Conservation (phyloP, 2,797 vertebrate species). For the Scleropages formosus region DNA sequence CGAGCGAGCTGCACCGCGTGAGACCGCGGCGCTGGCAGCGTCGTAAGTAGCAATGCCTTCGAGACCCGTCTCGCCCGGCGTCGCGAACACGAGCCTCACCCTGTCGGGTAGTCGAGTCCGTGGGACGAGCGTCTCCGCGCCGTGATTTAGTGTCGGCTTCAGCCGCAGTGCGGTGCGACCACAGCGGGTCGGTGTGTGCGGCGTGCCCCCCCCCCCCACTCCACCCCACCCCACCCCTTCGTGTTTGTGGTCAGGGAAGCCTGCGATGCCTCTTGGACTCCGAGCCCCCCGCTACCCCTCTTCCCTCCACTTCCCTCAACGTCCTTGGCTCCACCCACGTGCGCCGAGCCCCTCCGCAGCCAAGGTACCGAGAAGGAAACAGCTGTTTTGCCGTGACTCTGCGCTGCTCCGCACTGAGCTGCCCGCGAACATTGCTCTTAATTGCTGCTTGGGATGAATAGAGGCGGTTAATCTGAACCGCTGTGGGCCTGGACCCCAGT, state of each 20-base stretch:
- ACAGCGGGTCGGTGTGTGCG: not conserved
- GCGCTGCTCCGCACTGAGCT: conserved; percentile 12
- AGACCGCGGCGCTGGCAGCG: not conserved
- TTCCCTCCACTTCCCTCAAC: too few relatives aligned
- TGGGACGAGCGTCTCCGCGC: conserved; percentile 1
- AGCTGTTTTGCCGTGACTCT: conserved; percentile 21
- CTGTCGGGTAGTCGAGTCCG: not conserved
- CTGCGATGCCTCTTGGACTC: too few relatives aligned
- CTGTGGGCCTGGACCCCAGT: conserved; percentile 36
- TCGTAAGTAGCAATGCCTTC: too few relatives aligned
- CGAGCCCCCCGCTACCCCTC: too few relatives aligned
- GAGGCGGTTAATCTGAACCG: conserved; percentile 32
- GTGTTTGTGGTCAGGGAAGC: not conserved
- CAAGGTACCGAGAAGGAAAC: conserved; percentile 20
- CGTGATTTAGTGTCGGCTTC: conserved; percentile 17
- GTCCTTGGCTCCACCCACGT: not conserved
- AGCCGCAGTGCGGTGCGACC: not conserved
- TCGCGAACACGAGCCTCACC: not conserved
- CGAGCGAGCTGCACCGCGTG: not conserved
- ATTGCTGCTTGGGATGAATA: conserved; percentile 37
- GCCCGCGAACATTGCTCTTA: conserved; percentile 28
- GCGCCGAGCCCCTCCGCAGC: conserved; percentile 23
- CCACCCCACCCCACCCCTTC: too few relatives aligned
- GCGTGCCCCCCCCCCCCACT: too few relatives aligned
- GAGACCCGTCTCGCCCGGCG: not conserved